Conservation (phyloP, 1,140 invertebrate genomes). For the Caenorhabditis elegans region DNA sequence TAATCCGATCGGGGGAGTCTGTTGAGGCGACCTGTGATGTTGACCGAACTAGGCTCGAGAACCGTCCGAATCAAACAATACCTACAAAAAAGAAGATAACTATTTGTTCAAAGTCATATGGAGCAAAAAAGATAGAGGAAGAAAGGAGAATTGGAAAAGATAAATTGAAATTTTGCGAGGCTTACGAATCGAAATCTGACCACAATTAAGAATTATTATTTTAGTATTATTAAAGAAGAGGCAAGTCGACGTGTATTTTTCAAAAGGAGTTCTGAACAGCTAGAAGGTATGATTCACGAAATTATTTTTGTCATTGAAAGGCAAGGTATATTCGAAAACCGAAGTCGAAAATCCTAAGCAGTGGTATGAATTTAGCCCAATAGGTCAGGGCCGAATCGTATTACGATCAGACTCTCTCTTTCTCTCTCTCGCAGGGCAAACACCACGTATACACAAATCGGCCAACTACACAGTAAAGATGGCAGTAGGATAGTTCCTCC, state of each 20-base stretch:
- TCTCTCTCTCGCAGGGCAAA: not conserved
- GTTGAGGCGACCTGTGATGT: conserved; percentile 22
- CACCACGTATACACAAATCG: not conserved
- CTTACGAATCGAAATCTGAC: too few relatives aligned
- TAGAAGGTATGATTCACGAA: too few relatives aligned
- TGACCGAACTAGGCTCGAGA: not conserved
- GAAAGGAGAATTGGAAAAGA: too few relatives aligned
- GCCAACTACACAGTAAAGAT: not conserved
- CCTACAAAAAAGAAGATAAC: not conserved
- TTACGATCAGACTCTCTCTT: not conserved
- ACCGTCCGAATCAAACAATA: conserved; percentile 29
- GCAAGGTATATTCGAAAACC: too few relatives aligned
- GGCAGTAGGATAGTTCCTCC: not conserved
- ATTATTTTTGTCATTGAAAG: too few relatives aligned
- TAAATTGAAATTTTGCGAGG: too few relatives aligned
- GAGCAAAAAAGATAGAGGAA: not conserved
- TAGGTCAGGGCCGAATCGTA: conserved; percentile 16
- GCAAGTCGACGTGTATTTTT: too few relatives aligned
- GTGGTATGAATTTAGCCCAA: not conserved
- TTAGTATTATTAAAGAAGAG: too few relatives aligned
- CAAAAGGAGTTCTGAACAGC: too few relatives aligned
- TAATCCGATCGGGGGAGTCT: not conserved
- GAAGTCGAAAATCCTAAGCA: too few relatives aligned
- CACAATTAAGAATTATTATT: too few relatives aligned
- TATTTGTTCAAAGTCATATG: conserved; percentile 4